phyloP scores from a whole-genome alignment of 1,140 invertebrate genomes.

The Ridgeia piscesae region DNA sequence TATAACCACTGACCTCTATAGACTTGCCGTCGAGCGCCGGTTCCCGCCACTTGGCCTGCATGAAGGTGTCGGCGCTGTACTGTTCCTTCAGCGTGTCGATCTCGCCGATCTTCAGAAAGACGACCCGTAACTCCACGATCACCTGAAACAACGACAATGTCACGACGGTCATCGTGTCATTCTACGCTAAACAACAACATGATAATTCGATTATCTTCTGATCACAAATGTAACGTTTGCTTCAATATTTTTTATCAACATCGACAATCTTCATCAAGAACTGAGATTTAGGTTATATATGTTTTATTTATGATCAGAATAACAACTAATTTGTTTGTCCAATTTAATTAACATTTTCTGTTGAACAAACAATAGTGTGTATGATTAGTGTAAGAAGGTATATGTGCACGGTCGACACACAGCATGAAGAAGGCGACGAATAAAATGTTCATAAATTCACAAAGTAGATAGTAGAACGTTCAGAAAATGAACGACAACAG shows the following conservation, averaged over 20 bases:
- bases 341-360: too few relatives aligned
- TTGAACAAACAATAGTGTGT: background rate
- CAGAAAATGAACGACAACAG: background rate
- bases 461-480: background rate
- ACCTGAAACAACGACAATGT: slow-evolving; percentile 28
- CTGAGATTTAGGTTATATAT: too few relatives aligned
- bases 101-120: slow-evolving; percentile 52
- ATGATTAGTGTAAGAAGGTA: background rate
- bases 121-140: slow-evolving; percentile 44
- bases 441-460: background rate
- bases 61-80: slow-evolving; percentile 48
- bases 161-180: background rate
- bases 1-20: background rate
- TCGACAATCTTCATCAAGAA: too few relatives aligned
- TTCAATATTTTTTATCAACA: too few relatives aligned
- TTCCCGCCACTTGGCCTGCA: slow-evolving; percentile 51
- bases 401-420: background rate
- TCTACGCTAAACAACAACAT: too few relatives aligned
- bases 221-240: too few relatives aligned
- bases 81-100: slow-evolving; percentile 52
- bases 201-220: too few relatives aligned
- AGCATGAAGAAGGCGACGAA: background rate
- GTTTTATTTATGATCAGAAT: too few relatives aligned
- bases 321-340: too few relatives aligned
- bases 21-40: slow-evolving; percentile 31